phyloP scores from a whole-genome alignment of 2,113 vertebrate species.

The Porphyrio hochstetteri region DNA sequence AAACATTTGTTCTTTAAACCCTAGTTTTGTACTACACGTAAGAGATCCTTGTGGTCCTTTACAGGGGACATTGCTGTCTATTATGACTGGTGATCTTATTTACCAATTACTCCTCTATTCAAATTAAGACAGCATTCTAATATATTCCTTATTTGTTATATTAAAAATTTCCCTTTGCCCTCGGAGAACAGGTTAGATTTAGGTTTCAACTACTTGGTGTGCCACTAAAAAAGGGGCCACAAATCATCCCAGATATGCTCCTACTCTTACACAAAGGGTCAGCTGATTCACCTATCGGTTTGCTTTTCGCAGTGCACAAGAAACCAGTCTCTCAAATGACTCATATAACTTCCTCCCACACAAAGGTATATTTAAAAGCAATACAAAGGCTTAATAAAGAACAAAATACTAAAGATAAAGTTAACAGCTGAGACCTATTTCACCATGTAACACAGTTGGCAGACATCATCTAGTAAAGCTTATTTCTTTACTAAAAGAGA shows the following conservation, averaged over 20 bases:
- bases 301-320: not conserved
- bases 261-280: not conserved
- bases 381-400: not conserved
- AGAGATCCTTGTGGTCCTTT: not conserved
- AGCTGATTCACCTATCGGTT: not conserved
- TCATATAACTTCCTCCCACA: not conserved
- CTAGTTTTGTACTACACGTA: not conserved
- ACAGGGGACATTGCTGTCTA: not conserved
- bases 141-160: not conserved
- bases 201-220: constrained; percentile 15
- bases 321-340: not conserved
- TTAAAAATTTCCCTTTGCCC: not conserved
- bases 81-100: not conserved
- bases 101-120: not conserved
- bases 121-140: not conserved
- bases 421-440: not conserved
- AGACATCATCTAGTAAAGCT: not conserved
- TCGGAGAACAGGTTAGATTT: not conserved
- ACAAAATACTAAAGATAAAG: not conserved
- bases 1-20: not conserved
- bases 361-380: not conserved
- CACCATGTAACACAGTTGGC: not conserved
- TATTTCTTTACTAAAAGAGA: not conserved
- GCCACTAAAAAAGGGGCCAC: not conserved
- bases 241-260: not conserved